These are phyloP conservation scores for Mungos mungo DNA, from an alignment of 2,113 vertebrate genomes.

Conservation along the genomic window DNA sequence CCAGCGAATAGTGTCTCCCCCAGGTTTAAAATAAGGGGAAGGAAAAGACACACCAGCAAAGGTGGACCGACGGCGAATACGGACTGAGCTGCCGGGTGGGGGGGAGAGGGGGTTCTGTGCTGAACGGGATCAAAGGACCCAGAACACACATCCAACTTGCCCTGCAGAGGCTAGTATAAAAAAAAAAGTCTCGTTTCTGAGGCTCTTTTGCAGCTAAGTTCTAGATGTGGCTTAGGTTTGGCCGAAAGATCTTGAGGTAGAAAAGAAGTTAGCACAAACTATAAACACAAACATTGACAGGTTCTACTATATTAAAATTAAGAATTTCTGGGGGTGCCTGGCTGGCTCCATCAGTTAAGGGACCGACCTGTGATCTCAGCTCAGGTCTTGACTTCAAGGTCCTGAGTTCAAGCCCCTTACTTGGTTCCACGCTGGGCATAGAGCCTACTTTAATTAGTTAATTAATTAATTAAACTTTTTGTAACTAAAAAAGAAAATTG, in stretches of 20 bases:
- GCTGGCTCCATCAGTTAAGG: too few species aligned
- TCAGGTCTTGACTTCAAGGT: too few species aligned
- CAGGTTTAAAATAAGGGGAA: background rate
- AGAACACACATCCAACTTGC: too few species aligned
- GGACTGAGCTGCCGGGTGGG: too few species aligned
- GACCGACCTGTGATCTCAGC: too few species aligned
- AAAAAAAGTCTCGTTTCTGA: too few species aligned
- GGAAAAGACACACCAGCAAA: background rate
- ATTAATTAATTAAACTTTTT: too few species aligned
- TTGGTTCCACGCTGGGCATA: too few species aligned
- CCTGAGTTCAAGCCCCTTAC: too few species aligned
- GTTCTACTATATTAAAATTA: background rate
- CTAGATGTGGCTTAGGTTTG: too few species aligned
- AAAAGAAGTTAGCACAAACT: background rate
- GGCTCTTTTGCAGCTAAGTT: background rate
- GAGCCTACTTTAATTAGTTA: too few species aligned
- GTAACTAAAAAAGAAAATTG: background rate
- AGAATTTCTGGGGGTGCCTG: background rate
- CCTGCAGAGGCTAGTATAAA: background rate
- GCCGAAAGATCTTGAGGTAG: background rate
- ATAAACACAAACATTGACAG: background rate
- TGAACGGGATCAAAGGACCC: accelerated
- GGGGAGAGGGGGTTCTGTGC: background rate
- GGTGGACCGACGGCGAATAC: background rate
- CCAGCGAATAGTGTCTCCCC: background rate